Conservation (phyloP, 2,888 invertebrate genomes). For the Dasysyrphus albostriatus region DNA sequence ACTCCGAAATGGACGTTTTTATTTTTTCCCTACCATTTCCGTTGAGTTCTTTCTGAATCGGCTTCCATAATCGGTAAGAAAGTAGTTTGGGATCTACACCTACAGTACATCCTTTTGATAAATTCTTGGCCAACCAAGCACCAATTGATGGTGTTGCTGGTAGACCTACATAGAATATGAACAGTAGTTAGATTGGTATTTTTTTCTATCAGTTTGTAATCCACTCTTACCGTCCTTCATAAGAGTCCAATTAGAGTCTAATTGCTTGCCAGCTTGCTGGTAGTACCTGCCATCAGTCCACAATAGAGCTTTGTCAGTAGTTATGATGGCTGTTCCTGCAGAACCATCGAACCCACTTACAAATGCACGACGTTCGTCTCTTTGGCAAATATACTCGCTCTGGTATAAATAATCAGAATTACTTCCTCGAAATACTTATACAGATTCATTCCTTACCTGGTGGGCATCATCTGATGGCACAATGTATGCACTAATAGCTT, state of each 20-base stretch:
- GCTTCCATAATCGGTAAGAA: constrained; percentile 86
- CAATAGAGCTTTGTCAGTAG: constrained; percentile 89
- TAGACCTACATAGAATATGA: constrained; percentile 80
- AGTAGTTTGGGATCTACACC: constrained; percentile 90
- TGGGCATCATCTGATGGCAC: constrained; percentile 90
- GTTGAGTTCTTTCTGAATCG: constrained; percentile 86
- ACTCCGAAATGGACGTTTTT: no score
- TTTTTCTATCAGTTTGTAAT: not conserved
- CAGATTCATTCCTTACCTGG: constrained; percentile 80
- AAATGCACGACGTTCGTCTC: constrained; percentile 93
- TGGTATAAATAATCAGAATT: constrained; percentile 43
- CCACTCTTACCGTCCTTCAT: constrained; percentile 90
- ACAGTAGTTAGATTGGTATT: not conserved
- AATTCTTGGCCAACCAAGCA: constrained; percentile 87
- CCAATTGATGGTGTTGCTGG: constrained; percentile 84
- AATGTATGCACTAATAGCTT: constrained; percentile 88
- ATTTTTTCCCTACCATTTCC: constrained; percentile 79
- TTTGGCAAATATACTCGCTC: constrained; percentile 94
- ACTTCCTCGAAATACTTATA: constrained; percentile 22
- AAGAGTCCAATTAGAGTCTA: constrained; percentile 93
- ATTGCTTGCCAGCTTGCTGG: constrained; percentile 93
- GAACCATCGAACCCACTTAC: constrained; percentile 93
- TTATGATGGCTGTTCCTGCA: constrained; percentile 94
- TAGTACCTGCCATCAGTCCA: constrained; percentile 99
- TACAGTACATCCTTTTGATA: constrained; percentile 87